Percentiles rank a stretch among this genome's conserved stretches.
Conservation (phyloP, 2,797 vertebrate genomes). For the Gambelia wislizenii region DNA sequence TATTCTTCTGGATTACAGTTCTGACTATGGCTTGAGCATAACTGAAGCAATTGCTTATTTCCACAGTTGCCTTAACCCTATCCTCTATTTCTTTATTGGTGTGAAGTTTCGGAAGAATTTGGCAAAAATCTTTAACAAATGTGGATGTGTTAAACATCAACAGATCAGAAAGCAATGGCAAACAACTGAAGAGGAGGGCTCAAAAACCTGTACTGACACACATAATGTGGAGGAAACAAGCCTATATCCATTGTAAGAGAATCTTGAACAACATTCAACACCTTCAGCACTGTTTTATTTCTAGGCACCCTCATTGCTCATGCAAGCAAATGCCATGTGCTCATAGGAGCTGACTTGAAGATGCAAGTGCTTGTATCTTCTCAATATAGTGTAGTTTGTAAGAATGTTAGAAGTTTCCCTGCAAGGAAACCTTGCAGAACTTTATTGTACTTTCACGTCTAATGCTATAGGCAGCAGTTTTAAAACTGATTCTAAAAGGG, state of each 20-base stretch:
- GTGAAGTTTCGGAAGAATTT: conserved; percentile 76
- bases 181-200: conserved; percentile 59
- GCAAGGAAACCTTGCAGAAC: background rate
- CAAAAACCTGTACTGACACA: conserved; percentile 63
- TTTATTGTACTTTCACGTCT: background rate
- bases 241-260: conserved; percentile 56
- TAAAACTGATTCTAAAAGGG: background rate
- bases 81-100: conserved; percentile 77
- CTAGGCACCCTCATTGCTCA: background rate
- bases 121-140: conserved; percentile 69
- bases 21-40: conserved; percentile 40
- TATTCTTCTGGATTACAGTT: conserved; percentile 30
- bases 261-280: background rate
- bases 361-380: background rate
- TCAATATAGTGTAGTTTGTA: background rate
- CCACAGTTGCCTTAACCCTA: conserved; percentile 74
- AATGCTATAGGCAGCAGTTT: background rate
- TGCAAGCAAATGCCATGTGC: background rate
- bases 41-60: conserved; percentile 76
- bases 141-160: conserved; percentile 43
- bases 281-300: background rate
- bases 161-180: conserved; percentile 38
- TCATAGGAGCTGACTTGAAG: too few species aligned
- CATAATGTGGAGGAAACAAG: conserved; percentile 65
- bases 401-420: background rate